These are phyloP conservation scores for Xestia sexstrigata DNA, from an alignment of 2,888 invertebrate species.

Conservation along the genomic window DNA sequence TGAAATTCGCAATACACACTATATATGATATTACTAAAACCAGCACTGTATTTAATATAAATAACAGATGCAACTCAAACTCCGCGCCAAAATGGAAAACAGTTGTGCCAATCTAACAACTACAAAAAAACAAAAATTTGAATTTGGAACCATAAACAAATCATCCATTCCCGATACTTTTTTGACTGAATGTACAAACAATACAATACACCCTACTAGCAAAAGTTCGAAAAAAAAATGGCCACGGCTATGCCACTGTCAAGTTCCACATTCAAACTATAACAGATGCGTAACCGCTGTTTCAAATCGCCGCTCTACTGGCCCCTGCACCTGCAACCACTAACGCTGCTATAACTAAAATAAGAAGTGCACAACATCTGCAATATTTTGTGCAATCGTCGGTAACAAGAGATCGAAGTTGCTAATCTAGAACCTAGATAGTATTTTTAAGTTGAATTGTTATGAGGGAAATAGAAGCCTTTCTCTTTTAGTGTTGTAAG, in stretches of 20 bases:
- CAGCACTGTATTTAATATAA: too few species aligned
- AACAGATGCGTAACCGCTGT: constrained; percentile 4
- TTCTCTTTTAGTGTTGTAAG: constrained; percentile 42
- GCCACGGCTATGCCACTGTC: background rate
- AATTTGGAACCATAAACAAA: too few species aligned
- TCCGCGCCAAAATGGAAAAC: too few species aligned
- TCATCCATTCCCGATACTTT: too few species aligned
- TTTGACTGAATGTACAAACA: background rate
- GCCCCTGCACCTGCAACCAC: constrained; percentile 59
- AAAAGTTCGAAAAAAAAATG: background rate
- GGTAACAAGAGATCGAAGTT: constrained; percentile 44
- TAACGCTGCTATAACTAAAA: constrained; percentile 44
- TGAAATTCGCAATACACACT: too few species aligned
- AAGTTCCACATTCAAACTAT: constrained; percentile 1
- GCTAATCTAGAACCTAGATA: constrained; percentile 54
- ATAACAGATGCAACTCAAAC: too few species aligned
- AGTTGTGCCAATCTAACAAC: too few species aligned
- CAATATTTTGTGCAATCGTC: constrained; percentile 59
- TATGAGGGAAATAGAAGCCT: constrained; percentile 23
- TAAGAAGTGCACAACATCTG: constrained; percentile 40
- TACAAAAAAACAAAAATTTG: too few species aligned
- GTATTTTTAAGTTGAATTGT: constrained; percentile 26
- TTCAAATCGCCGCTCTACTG: constrained; percentile 41
- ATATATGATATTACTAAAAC: too few species aligned
- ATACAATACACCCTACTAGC: background rate